A percentile compares a stretch with the other conserved stretches of the same genome.
Evolutionary conservation across 1,140 invertebrate species (phyloP).

Genomic region (Nephila pilipes): DNA sequence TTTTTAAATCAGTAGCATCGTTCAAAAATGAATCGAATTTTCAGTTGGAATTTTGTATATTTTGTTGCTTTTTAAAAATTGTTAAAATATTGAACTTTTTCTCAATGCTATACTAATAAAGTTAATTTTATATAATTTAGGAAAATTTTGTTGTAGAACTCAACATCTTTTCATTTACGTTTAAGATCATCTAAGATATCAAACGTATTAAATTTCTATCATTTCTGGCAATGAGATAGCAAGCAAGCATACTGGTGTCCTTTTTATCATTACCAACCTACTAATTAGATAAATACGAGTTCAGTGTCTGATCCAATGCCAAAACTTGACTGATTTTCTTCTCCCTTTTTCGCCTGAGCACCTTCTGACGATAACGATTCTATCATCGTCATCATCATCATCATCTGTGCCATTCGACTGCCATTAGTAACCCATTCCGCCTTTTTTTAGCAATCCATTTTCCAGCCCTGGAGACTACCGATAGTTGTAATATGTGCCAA

Average conservation of each 20-base stretch:
- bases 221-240: neutral
- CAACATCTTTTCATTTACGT: too few species aligned
- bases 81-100: too few species aligned
- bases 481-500: slow-evolving; percentile 59
- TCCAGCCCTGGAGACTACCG: neutral
- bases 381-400: slow-evolving; percentile 36
- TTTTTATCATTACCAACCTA: neutral
- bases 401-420: slow-evolving; percentile 19
- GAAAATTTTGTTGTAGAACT: neutral
- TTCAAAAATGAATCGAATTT: too few species aligned
- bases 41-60: too few species aligned
- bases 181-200: neutral
- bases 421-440: slow-evolving; percentile 36
- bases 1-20: too few species aligned
- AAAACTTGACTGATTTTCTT: slow-evolving; percentile 15
- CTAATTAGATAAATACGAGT: neutral
- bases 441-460: slow-evolving; percentile 16
- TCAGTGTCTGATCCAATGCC: neutral
- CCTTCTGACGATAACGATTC: slow-evolving; percentile 25
- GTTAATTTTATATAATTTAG: neutral
- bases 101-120: neutral
- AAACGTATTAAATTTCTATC: neutral
- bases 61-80: too few species aligned
- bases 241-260: neutral
- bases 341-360: neutral